phyloP scores from a whole-genome alignment of 2,888 invertebrate genomes.

The Lycia hirtaria region DNA sequence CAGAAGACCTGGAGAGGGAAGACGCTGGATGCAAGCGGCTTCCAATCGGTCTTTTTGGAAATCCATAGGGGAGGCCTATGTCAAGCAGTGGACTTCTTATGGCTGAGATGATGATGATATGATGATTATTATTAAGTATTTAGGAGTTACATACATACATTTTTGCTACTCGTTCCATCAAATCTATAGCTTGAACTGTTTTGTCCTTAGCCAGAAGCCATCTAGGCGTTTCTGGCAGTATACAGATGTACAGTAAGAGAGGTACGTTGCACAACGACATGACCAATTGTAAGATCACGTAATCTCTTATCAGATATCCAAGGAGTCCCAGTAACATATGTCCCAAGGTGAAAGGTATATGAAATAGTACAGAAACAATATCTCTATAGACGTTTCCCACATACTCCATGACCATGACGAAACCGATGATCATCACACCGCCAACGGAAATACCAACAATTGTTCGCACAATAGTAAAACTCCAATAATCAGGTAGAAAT shows the following conservation, averaged over 20 bases:
- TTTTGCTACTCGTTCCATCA: conserved; percentile 88
- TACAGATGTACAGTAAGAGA: conserved; percentile 87
- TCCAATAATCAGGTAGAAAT: conserved; percentile 86
- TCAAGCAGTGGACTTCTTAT: no score
- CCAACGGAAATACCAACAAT: conserved; percentile 90
- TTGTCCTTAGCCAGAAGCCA: conserved; percentile 90
- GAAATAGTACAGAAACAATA: conserved; percentile 86
- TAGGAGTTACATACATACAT: conserved; percentile 51
- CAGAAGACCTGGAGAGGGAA: no score
- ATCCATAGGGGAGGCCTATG: no score
- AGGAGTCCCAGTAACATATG: conserved; percentile 86
- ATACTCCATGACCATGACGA: conserved; percentile 87
- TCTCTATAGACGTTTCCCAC: conserved; percentile 83
- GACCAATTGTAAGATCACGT: conserved; percentile 87
- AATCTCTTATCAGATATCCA: conserved; percentile 87
- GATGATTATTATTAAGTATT: background rate
- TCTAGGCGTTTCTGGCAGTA: conserved; percentile 91
- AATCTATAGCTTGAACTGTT: conserved; percentile 84
- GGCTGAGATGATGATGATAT: no score
- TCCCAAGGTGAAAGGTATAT: conserved; percentile 88
- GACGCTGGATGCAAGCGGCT: no score
- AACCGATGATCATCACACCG: conserved; percentile 88
- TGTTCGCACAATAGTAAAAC: conserved; percentile 88
- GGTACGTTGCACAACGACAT: conserved; percentile 85
- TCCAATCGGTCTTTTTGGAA: no score